Conservation (phyloP, 2,797 vertebrate species). For the Helarctos malayanus region DNA sequence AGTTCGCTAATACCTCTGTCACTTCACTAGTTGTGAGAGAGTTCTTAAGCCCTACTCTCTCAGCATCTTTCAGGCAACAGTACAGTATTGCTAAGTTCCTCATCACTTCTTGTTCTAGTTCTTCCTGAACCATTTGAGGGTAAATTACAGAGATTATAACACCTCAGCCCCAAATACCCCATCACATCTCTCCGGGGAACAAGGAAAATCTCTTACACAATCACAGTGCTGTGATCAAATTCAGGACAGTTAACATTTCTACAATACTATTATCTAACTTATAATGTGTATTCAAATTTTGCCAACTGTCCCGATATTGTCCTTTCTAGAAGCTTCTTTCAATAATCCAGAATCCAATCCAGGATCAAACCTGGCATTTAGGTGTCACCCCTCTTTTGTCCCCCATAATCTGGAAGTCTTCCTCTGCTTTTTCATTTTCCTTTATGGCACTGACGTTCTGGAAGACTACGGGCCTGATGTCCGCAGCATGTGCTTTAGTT, state of each 20-base stretch:
- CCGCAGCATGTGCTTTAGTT: background rate
- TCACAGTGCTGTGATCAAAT: background rate
- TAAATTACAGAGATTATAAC: background rate
- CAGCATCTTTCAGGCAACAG: background rate
- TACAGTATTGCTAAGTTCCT: background rate
- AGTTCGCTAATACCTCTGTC: background rate
- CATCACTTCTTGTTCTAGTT: background rate
- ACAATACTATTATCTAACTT: background rate
- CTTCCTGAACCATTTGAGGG: background rate
- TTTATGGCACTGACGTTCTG: background rate
- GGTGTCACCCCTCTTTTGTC: background rate
- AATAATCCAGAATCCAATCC: background rate
- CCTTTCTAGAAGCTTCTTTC: background rate
- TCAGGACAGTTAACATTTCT: background rate
- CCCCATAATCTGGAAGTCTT: background rate
- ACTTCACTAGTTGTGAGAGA: background rate
- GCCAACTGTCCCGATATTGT: background rate
- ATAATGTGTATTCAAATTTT: background rate
- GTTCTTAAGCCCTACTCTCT: background rate
- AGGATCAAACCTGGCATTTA: background rate
- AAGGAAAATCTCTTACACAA: background rate
- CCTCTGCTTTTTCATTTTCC: background rate
- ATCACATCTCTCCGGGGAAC: background rate
- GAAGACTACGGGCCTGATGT: background rate
- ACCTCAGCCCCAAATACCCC: background rate